Base-by-base conservation (phyloP, 92 coral and sea anemone species). In the Umimayanthus kanabou region DNA sequence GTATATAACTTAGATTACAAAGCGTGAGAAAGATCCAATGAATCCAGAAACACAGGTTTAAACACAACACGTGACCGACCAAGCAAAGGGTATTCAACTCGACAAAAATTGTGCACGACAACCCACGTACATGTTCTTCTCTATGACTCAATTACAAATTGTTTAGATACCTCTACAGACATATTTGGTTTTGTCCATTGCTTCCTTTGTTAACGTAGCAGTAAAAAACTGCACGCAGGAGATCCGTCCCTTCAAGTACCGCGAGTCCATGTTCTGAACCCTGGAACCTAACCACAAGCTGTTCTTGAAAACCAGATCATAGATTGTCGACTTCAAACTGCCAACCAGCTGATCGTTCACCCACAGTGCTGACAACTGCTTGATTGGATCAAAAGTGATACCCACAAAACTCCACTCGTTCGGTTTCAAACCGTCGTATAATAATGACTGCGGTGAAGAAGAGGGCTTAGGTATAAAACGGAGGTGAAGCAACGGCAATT, bases 171-270 rank as follows among this genome's bases (percentile, higher is more conserved):
- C 87, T 83, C 42, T 69, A 30, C 87, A 83, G 15, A 70, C 87
- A 69, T 20, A 83, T 28, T 70, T 83, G 1, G 87, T 72, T 29
- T 9, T 83, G 28, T 9, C 77, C 47, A 83, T 83, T 29, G 87
- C 87, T 23, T 70, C 87, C 30, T 11, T 11, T 22, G 66, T 83
- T 29, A 83, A 70, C 23, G 87, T 28, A 14, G 87, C 40, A 70
- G 87, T 83, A 30, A 83, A 83, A 67, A 83, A 83, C 43, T 83
- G 87, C 5, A 83, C 77, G 18, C 87, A 83, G 14, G 87, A 70
- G 14, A 83, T 28, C 20, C 87, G 30, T 39, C 73, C 73, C 55
- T 20, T 83, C 64, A 83, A 50, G 8, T 43, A 23, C 0, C 42
- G 77, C 28, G 87, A 49, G 25, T 70, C 76, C 8, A 29, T 18